phyloP scores from a whole-genome alignment of 2,888 invertebrate species.

The Drosophila atripex region DNA sequence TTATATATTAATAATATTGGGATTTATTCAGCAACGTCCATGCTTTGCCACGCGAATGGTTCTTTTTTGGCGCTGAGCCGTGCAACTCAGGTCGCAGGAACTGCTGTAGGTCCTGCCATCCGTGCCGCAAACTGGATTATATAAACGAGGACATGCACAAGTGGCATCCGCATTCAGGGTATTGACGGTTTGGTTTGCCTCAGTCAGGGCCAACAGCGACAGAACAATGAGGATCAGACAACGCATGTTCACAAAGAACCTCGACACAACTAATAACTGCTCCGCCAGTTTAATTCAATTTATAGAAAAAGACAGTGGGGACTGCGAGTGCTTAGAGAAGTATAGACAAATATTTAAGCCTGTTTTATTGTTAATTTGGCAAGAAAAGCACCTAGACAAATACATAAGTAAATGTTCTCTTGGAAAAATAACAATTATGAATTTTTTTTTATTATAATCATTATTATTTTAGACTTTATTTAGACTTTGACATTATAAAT shows the following conservation, averaged over 20 bases:
- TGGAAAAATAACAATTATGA: background rate
- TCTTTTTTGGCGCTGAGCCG: conserved; percentile 49
- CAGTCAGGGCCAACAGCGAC: conserved; percentile 50
- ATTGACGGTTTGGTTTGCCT: conserved; percentile 12
- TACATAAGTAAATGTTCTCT: background rate
- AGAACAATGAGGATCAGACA: conserved; percentile 54
- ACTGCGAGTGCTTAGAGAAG: background rate
- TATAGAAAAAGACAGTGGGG: conserved; percentile 25
- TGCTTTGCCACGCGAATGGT: conserved; percentile 36
- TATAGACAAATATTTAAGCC: conserved; percentile 8
- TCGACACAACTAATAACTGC: conserved; percentile 44
- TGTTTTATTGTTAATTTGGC: background rate
- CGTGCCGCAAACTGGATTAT: conserved; percentile 48
- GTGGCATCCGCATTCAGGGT: background rate
- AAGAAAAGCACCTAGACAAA: background rate
- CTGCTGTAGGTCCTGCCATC: conserved; percentile 63
- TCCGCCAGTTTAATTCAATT: conserved; percentile 28
- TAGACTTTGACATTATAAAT: no score
- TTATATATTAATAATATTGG: background rate
- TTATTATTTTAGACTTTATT: no score
- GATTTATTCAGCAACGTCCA: conserved; percentile 52
- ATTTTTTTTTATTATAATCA: no score
- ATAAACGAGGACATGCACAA: conserved; percentile 40
- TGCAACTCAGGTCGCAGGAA: conserved; percentile 67
- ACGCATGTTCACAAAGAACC: conserved; percentile 52